Percentiles rank a stretch among this genome's conserved stretches.
Conservation (phyloP, 1,140 invertebrate species). For the Tetranychus urticae region DNA sequence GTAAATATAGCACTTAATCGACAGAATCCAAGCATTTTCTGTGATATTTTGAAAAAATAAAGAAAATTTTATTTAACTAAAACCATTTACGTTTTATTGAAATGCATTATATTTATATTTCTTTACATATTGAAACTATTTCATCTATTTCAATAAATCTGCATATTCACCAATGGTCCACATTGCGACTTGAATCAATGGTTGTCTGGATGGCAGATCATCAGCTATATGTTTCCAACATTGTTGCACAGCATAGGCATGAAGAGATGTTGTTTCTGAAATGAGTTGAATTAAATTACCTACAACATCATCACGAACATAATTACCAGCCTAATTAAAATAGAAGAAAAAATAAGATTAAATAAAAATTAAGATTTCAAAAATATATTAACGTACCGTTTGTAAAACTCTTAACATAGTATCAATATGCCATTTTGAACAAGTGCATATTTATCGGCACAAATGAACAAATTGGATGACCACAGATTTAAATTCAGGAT, state of each 20-base stretch:
- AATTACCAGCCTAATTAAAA: slow-evolving; percentile 63
- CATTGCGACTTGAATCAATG: slow-evolving; percentile 59
- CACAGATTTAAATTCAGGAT: slow-evolving; percentile 95
- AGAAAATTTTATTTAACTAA: too few species aligned
- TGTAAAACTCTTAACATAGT: slow-evolving; percentile 82
- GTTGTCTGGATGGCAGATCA: slow-evolving; percentile 37
- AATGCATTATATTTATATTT: slow-evolving; percentile 24
- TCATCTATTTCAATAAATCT: slow-evolving; percentile 64
- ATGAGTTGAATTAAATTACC: slow-evolving; percentile 84
- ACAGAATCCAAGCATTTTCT: too few species aligned
- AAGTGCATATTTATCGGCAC: slow-evolving; percentile 82
- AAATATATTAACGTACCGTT: slow-evolving; percentile 33
- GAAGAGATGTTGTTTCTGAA: slow-evolving; percentile 39
- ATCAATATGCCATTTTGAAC: slow-evolving; percentile 89
- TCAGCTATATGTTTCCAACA: slow-evolving; percentile 46
- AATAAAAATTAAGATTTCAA: neutral
- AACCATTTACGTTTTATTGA: too few species aligned
- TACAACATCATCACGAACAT: slow-evolving; percentile 89
- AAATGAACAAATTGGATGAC: slow-evolving; percentile 86
- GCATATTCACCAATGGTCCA: slow-evolving; percentile 98
- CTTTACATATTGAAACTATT: slow-evolving; percentile 75
- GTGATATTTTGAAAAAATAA: too few species aligned
- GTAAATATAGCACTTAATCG: too few species aligned
- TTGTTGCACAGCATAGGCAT: slow-evolving; percentile 63
- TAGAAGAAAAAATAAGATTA: slow-evolving; percentile 11